Conservation (phyloP, 2,888 invertebrate species). For the Tillus elongatus region DNA sequence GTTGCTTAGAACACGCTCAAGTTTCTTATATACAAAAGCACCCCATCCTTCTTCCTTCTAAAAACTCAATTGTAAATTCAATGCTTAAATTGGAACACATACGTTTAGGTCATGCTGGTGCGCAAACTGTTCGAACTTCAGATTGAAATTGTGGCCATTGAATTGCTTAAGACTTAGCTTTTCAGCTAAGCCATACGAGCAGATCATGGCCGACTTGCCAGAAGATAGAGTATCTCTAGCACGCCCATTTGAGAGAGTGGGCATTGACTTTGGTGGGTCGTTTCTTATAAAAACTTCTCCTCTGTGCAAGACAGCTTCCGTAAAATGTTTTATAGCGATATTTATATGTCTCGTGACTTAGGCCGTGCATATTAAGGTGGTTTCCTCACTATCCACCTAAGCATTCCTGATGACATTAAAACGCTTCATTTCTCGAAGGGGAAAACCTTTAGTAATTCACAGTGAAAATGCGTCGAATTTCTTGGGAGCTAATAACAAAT, state of each 20-base stretch:
- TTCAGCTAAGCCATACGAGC: no score
- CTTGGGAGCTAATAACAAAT: constrained; percentile 14
- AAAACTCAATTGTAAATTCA: no score
- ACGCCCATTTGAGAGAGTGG: constrained; percentile 12
- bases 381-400: constrained; percentile 13
- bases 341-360: constrained; percentile 17
- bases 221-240: no score
- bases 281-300: constrained; percentile 10
- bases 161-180: no score
- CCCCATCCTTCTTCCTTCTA: no score
- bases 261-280: constrained; percentile 16
- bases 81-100: no score
- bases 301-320: neutral
- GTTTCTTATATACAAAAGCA: no score
- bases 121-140: no score
- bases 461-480: constrained; percentile 18
- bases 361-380: constrained; percentile 15
- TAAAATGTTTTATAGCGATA: constrained; percentile 14
- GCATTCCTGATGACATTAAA: constrained; percentile 14
- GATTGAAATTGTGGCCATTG: no score
- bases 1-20: no score
- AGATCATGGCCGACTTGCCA: no score
- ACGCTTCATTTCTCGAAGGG: constrained; percentile 16
- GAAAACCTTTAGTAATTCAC: constrained; percentile 9
- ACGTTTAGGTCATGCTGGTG: no score